phyloP scores from a whole-genome alignment of 1,140 invertebrate species.

The Coelopa frigida region DNA sequence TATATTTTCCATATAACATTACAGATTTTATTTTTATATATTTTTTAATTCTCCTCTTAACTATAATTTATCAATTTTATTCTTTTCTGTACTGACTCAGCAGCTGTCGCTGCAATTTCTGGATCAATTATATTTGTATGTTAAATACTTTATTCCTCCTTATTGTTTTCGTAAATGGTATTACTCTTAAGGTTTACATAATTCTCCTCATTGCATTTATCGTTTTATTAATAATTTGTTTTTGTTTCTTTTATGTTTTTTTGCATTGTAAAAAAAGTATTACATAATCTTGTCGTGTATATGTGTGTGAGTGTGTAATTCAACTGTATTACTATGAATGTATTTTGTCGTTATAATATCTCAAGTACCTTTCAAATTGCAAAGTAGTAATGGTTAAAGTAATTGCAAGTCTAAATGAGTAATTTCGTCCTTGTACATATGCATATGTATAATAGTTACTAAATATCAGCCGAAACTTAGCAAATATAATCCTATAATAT shows the following conservation, averaged over 20 bases:
- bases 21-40: conserved; percentile 34
- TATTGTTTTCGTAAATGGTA: conserved; percentile 8
- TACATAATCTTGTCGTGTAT: too few species aligned
- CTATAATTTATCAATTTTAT: not conserved
- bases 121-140: conserved; percentile 14
- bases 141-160: not conserved
- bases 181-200: conserved; percentile 17
- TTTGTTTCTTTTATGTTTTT: conserved; percentile 4
- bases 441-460: too few species aligned
- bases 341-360: too few species aligned
- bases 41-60: conserved; percentile 23
- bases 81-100: conserved; percentile 2
- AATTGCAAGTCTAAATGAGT: too few species aligned
- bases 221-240: conserved; percentile 12
- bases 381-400: too few species aligned
- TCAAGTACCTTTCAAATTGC: too few species aligned
- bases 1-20: conserved; percentile 43
- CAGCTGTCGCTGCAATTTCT: not conserved
- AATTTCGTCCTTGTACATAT: too few species aligned
- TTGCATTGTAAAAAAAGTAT: too few species aligned
- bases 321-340: too few species aligned
- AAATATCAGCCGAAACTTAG: too few species aligned
- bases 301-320: too few species aligned
- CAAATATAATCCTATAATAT: too few species aligned
- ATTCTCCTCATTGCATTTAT: conserved; percentile 28